Percentiles rank a stretch among this genome's conserved stretches.
phyloP scores from a whole-genome alignment of 2,797 vertebrate genomes.

The Carcharodon carcharias region DNA sequence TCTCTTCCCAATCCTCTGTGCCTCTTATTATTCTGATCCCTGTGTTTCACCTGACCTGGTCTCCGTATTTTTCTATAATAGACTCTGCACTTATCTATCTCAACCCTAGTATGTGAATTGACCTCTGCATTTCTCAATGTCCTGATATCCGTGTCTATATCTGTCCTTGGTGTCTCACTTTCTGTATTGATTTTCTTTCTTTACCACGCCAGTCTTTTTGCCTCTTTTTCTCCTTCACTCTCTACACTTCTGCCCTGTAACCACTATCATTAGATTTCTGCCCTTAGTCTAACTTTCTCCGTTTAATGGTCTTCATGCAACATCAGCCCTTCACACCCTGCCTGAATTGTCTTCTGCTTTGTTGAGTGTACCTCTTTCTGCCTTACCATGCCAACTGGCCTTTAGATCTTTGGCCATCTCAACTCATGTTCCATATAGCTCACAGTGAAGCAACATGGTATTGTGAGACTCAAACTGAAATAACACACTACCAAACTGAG shows the following conservation, averaged over 20 bases:
- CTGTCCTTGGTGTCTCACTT: not conserved
- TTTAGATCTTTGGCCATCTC: not conserved
- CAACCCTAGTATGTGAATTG: not conserved
- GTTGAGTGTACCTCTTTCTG: not conserved
- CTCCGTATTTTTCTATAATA: not conserved
- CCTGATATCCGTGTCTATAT: not conserved
- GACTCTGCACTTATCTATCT: not conserved
- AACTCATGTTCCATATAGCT: not conserved
- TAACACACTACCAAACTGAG: not conserved
- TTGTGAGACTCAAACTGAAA: not conserved
- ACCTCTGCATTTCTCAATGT: not conserved
- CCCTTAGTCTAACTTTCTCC: no score
- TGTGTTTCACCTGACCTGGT: not conserved
- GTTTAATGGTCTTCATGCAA: not conserved
- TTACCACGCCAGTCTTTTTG: not conserved
- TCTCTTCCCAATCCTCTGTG: not conserved
- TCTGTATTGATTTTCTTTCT: not conserved
- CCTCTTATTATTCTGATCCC: not conserved
- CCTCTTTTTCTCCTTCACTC: not conserved
- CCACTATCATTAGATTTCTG: not conserved
- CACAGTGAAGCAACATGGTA: not conserved
- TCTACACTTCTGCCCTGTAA: not conserved
- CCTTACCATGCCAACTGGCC: not conserved
- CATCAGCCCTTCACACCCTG: not conserved
- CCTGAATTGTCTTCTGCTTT: not conserved